Evolutionary conservation across 2,113 vertebrate species (phyloP).

Genomic region (Lepus timidus): DNA sequence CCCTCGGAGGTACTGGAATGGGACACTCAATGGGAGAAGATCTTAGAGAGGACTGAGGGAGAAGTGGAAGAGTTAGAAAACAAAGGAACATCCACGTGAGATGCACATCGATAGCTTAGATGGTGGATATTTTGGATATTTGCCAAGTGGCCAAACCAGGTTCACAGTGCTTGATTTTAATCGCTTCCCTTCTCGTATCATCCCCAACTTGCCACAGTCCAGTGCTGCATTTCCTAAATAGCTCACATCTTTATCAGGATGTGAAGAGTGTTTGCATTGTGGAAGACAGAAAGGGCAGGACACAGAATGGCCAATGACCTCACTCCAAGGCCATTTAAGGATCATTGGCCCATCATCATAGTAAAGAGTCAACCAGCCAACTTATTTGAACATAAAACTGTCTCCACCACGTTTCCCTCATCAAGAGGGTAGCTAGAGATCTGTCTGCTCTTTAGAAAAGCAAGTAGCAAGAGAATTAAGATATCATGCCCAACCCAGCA

Average conservation of each 20-base stretch:
- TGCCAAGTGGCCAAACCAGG: not conserved
- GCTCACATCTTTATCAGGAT: not conserved
- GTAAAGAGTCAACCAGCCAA: not conserved
- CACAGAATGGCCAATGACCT: not conserved
- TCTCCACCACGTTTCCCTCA: not conserved
- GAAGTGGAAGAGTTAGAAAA: not conserved
- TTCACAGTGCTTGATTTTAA: not conserved
- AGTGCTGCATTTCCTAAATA: not conserved
- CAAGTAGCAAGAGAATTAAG: not conserved
- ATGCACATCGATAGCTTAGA: not conserved
- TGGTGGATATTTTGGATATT: not conserved
- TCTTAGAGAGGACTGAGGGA: not conserved
- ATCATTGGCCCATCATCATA: not conserved
- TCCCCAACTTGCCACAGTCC: too few relatives aligned
- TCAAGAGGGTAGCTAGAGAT: not conserved
- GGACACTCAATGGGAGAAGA: not conserved
- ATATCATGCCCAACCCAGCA: not conserved
- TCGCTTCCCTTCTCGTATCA: not conserved
- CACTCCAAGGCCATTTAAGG: not conserved
- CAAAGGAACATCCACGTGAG: not conserved
- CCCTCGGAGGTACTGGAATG: not conserved
- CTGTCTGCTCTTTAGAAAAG: not conserved
- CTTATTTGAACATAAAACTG: not conserved
- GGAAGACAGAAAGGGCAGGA: slow-evolving; percentile 16
- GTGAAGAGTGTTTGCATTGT: not conserved